These are phyloP conservation scores for Hipposideros larvatus DNA, from an alignment of 2,797 vertebrate genomes.

Conservation along the genomic window DNA sequence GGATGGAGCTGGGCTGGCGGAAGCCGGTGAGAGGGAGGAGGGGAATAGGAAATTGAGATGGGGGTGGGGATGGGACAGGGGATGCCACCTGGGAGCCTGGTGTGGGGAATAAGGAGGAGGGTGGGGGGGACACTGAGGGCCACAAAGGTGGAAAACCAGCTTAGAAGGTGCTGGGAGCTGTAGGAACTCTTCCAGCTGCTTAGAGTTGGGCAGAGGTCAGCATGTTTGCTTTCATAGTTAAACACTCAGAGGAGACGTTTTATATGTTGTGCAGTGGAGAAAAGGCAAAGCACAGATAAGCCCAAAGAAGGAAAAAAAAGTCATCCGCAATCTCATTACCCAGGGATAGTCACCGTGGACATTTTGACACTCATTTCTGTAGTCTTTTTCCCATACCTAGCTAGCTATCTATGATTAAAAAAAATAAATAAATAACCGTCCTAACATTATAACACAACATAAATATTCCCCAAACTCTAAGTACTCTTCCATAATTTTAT, in stretches of 20 bases:
- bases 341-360: fast-evolving
- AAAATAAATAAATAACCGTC: background rate
- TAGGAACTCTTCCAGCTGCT: background rate
- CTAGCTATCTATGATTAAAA: background rate
- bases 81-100: fast-evolving
- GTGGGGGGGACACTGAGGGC: too few species aligned
- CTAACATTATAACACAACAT: background rate
- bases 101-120: background rate
- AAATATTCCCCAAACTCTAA: background rate
- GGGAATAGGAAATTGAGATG: background rate
- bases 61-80: too few species aligned
- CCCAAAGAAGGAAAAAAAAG: background rate
- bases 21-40: fast-evolving
- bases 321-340: fast-evolving
- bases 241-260: background rate
- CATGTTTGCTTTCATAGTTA: background rate
- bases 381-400: background rate
- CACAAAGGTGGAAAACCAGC: background rate
- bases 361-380: background rate
- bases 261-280: background rate
- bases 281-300: background rate
- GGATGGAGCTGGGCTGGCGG: too few species aligned
- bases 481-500: background rate
- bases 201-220: background rate
- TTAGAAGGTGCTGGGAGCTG: background rate